Conservation (phyloP, 2,797 vertebrate species). For the Galaxias olidus region DNA sequence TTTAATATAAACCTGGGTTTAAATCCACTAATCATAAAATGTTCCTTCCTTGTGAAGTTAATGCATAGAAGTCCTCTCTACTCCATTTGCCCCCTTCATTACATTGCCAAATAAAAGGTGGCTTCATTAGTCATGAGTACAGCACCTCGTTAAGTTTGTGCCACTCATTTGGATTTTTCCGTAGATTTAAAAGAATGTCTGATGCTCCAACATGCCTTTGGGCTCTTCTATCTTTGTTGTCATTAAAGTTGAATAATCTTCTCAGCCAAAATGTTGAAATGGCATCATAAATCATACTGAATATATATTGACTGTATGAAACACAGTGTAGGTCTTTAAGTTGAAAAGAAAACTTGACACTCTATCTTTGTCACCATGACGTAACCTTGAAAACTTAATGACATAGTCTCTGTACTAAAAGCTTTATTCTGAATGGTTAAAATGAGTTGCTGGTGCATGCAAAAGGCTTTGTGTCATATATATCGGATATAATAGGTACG, state of each 20-base stretch:
- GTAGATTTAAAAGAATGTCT: conserved; percentile 69
- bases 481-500: too few species aligned
- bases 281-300: conserved; percentile 49
- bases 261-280: conserved; percentile 45
- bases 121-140: conserved; percentile 70
- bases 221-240: conserved; percentile 55
- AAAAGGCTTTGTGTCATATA: too few species aligned
- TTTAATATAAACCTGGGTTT: conserved; percentile 21
- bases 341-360: conserved; percentile 44
- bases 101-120: conserved; percentile 55
- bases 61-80: conserved; percentile 49
- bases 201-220: conserved; percentile 67
- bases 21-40: conserved; percentile 33
- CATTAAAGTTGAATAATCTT: conserved; percentile 67
- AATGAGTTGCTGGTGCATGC: too few species aligned
- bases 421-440: conserved; percentile 38
- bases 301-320: conserved; percentile 16
- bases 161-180: conserved; percentile 65
- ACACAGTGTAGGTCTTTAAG: conserved; percentile 27
- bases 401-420: conserved; percentile 51
- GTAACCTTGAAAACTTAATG: conserved; percentile 35
- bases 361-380: conserved; percentile 21
- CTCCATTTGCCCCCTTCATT: conserved; percentile 47
- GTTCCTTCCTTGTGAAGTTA: conserved; percentile 50
- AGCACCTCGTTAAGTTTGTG: conserved; percentile 71